Conservation (phyloP, 2,888 invertebrate species). For the Cephonodes hylas region DNA sequence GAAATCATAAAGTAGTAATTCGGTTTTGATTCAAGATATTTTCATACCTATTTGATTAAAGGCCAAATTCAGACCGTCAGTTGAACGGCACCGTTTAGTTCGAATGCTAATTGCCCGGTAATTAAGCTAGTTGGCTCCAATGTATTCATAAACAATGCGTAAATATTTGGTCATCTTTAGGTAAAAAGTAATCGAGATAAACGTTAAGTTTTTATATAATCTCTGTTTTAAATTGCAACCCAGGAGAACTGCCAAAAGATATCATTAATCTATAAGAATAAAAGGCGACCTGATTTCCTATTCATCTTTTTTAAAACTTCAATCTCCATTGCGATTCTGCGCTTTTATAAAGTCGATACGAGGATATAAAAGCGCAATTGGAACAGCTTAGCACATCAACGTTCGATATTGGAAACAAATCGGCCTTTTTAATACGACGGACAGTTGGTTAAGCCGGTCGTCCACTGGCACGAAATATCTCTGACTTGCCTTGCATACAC, state of each 20-base stretch:
- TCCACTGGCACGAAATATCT: constrained; percentile 1
- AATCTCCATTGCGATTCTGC: not conserved
- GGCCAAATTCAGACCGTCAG: no score
- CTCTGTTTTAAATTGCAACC: not conserved
- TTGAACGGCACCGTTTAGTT: no score
- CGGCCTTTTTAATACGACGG: not conserved
- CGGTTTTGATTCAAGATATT: no score
- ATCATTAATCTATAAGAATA: not conserved
- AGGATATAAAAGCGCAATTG: not conserved
- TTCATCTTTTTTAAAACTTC: not conserved
- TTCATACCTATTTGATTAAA: no score
- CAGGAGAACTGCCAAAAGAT: not conserved
- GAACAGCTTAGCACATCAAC: not conserved
- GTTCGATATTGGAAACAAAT: constrained; percentile 1
- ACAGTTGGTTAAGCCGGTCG: not conserved
- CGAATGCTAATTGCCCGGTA: no score
- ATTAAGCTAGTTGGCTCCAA: no score
- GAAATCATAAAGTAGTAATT: no score
- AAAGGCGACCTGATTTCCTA: not conserved
- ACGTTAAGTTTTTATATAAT: not conserved
- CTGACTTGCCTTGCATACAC: not conserved
- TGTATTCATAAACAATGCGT: no score
- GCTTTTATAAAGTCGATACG: not conserved
- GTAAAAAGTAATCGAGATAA: no score
- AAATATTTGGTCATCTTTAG: no score